A percentile compares a stretch with the other conserved stretches of the same genome.
phyloP scores from a whole-genome alignment of 53 echinoderm and acorn worm species.

The Astropecten irregularis region DNA sequence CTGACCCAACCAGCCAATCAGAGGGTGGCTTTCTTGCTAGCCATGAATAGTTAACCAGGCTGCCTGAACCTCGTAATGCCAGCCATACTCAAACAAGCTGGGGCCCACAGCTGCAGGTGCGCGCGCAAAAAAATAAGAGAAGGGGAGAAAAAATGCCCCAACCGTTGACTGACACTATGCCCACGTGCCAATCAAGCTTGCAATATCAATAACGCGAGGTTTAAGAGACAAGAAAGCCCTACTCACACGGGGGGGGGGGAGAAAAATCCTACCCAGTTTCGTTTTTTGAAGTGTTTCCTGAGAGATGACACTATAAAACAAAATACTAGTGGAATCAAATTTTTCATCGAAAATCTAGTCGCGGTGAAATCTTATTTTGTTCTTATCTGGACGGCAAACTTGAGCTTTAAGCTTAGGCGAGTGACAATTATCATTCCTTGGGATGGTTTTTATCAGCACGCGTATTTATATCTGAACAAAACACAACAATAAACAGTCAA shows the following conservation, averaged over 20 bases:
- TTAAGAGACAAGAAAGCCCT: not conserved
- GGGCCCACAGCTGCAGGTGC: constrained; percentile 52
- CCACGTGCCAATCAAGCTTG: constrained; percentile 64
- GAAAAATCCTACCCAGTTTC: constrained; percentile 1
- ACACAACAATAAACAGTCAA: constrained; percentile 51
- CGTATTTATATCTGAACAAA: constrained; percentile 47
- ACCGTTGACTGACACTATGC: constrained; percentile 56
- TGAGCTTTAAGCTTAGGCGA: not conserved
- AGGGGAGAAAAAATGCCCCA: too few relatives aligned
- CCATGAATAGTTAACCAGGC: constrained; percentile 59
- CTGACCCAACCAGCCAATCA: constrained; percentile 35
- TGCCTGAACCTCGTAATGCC: constrained; percentile 51
- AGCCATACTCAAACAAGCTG: constrained; percentile 43
- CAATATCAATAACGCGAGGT: constrained; percentile 32
- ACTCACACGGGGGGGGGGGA: not conserved
- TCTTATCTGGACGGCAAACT: not conserved
- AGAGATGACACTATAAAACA: not conserved
- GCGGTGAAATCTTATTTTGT: constrained; percentile 2
- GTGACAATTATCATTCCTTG: constrained; percentile 4
- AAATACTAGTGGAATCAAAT: not conserved
- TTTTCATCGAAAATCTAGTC: too few relatives aligned
- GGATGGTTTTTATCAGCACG: constrained; percentile 22
- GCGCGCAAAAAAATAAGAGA: constrained; percentile 65
- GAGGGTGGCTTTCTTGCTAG: constrained; percentile 2
- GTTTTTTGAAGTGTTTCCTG: constrained; percentile 5